Percentiles rank a stretch among this genome's conserved stretches.
Evolutionary conservation across 2,797 vertebrate genomes (phyloP).

Genomic region (Microctenopoma lineatum): DNA sequence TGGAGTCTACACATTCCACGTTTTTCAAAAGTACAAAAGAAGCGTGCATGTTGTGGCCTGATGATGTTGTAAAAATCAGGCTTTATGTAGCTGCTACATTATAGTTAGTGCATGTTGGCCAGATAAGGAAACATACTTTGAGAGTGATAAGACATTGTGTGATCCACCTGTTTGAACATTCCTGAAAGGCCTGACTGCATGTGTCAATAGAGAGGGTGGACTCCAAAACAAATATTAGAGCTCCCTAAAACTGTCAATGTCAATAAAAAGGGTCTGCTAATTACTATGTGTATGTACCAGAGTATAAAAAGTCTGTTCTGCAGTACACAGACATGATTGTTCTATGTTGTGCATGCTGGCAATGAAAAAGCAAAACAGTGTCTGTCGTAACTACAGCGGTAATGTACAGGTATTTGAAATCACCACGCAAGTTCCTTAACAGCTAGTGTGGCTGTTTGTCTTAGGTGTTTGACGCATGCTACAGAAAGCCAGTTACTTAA

Average conservation of each 20-base stretch:
- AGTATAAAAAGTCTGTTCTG: not conserved
- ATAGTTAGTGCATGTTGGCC: slow-evolving; percentile 20
- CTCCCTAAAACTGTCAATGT: slow-evolving; percentile 19
- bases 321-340: not conserved
- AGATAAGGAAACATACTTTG: slow-evolving; percentile 25
- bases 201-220: slow-evolving; percentile 48
- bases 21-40: slow-evolving; percentile 4
- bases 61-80: slow-evolving; percentile 30
- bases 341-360: not conserved
- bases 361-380: not conserved
- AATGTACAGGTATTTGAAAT: slow-evolving; percentile 27
- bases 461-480: slow-evolving; percentile 16
- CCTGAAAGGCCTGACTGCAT: slow-evolving; percentile 31
- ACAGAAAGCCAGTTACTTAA: slow-evolving; percentile 28
- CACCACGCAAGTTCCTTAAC: slow-evolving; percentile 21
- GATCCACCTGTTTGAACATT: slow-evolving; percentile 44
- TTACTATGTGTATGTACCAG: not conserved
- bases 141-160: slow-evolving; percentile 59
- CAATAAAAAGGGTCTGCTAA: slow-evolving; percentile 37
- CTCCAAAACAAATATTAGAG: slow-evolving; percentile 61
- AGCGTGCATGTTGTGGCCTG: slow-evolving; percentile 26
- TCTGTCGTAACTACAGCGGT: slow-evolving; percentile 3
- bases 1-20: slow-evolving; percentile 29
- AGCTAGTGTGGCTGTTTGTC: slow-evolving; percentile 5
- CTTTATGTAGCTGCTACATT: slow-evolving; percentile 9